Percentiles rank a stretch among this genome's conserved stretches.
These are phyloP conservation scores for Oreonectes daqikongensis DNA, from an alignment of 2,797 vertebrate species.

Conservation along the genomic window DNA sequence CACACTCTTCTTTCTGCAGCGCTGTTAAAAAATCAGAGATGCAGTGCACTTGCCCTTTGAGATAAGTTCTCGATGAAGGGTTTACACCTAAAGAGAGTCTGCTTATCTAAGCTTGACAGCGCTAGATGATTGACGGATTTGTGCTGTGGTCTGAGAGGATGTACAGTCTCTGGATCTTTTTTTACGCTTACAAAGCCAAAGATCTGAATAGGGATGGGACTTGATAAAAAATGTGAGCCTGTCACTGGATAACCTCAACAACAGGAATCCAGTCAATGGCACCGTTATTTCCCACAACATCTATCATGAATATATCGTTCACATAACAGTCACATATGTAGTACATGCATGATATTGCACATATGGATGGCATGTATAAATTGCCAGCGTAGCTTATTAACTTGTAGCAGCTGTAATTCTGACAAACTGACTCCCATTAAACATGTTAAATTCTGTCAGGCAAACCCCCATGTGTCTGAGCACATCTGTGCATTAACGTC, in stretches of 20 bases:
- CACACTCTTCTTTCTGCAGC: neutral
- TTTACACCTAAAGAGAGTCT: slow-evolving; percentile 44
- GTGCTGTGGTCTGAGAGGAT: neutral
- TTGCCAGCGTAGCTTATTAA: slow-evolving; percentile 23
- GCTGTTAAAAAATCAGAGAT: slow-evolving; percentile 16
- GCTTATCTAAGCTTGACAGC: slow-evolving; percentile 40
- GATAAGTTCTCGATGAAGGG: slow-evolving; percentile 24
- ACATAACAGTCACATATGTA: neutral
- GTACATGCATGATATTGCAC: neutral
- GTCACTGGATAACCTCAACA: neutral
- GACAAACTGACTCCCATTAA: slow-evolving; percentile 47
- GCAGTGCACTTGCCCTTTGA: slow-evolving; percentile 25
- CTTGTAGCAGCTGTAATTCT: slow-evolving; percentile 20
- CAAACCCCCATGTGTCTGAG: slow-evolving; percentile 50
- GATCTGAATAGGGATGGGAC: neutral
- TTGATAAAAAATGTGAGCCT: neutral
- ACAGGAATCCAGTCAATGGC: too few species aligned
- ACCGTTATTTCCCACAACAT: neutral
- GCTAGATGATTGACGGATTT: slow-evolving; percentile 44
- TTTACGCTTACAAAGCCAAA: slow-evolving; percentile 1
- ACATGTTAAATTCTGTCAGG: slow-evolving; percentile 36
- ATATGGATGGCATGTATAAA: slow-evolving; percentile 29
- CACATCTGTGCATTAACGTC: slow-evolving; percentile 67
- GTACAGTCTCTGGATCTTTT: neutral
- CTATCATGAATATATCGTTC: neutral